Base-by-base conservation (phyloP, 2,888 invertebrate species). In the Caenorhabditis becei region DNA sequence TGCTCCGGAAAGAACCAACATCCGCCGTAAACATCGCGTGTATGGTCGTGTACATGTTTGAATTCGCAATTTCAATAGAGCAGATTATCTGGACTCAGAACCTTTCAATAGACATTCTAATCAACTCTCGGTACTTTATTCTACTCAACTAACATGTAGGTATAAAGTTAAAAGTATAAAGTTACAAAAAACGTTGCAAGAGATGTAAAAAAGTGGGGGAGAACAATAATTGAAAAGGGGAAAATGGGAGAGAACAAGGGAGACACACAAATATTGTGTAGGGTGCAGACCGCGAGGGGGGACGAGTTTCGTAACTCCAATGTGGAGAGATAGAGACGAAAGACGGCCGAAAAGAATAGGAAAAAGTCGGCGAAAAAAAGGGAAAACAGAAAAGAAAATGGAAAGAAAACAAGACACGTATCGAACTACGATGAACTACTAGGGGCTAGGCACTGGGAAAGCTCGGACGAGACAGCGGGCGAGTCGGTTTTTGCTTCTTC, bases 1-100 rank as follows among this genome's bases (percentile, higher is more conserved):
- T 78, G 78, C 78, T 78, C 78, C 78, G 78, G 78, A 78, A 78
- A 70, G 53, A 24, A 54, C 28, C 51, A 49, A 37, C 67, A 41
- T 56, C 65, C 44, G 62, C 44, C 54, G 74, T 77, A 77, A 74
- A 74, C 74, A 74, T 74, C 41, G 67, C 62, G 66, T 62, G 75
- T 61, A 10, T 20, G 62, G 2, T 18, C 7, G 61, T 37, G 47
- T 2, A 2, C 37, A 11, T 20, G 41, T 44, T 51, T 51, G 51
- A 51, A 65, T 41, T 51, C n/a, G 59, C 4, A 35, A 35, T 10
- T n/a, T n/a, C n/a, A n/a, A n/a, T n/a, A n/a, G n/a, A n/a, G n/a
- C n/a, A n/a, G n/a, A n/a, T n/a, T n/a, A n/a, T n/a, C n/a, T n/a
- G n/a, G n/a, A n/a, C n/a, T n/a, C n/a, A n/a, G n/a, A n/a, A n/a